A percentile compares a stretch with the other conserved stretches of the same genome.
phyloP scores from a whole-genome alignment of 2,797 vertebrate genomes.

The Enteromius viviparus region DNA sequence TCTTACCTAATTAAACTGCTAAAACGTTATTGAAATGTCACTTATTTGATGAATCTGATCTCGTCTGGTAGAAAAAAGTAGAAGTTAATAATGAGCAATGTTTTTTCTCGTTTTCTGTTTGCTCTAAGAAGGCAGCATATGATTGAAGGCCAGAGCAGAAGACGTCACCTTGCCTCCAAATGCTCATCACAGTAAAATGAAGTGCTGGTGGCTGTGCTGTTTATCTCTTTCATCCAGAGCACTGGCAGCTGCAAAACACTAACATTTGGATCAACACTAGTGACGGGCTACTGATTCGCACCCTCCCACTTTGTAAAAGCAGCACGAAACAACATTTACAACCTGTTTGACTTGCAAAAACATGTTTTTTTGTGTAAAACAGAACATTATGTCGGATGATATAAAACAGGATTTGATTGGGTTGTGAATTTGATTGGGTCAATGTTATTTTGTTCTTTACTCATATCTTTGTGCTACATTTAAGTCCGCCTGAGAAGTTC shows the following conservation, averaged over 20 bases:
- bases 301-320: conserved; percentile 5
- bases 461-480: background rate
- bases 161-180: conserved; percentile 5
- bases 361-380: background rate
- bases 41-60: conserved; percentile 17
- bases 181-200: conserved; percentile 19
- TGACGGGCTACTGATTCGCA: background rate
- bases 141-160: conserved; percentile 22
- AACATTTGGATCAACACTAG: conserved; percentile 29
- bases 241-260: conserved; percentile 30
- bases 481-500: background rate
- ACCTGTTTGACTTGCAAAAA: background rate
- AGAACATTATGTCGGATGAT: background rate
- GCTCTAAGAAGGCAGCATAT: background rate
- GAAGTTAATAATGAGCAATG: background rate
- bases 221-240: conserved; percentile 36
- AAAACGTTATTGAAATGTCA: conserved; percentile 7
- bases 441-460: background rate
- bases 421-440: background rate
- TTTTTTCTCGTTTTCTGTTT: background rate
- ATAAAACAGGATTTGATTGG: background rate
- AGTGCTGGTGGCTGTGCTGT: conserved; percentile 8
- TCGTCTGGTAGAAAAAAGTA: background rate
- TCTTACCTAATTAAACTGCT: conserved; percentile 22
- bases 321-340: background rate